Evolutionary conservation across 2,888 invertebrate species (phyloP), one percentile per base, ranked within the genome.

Genomic region (Bembecia ichneumoniformis): DNA sequence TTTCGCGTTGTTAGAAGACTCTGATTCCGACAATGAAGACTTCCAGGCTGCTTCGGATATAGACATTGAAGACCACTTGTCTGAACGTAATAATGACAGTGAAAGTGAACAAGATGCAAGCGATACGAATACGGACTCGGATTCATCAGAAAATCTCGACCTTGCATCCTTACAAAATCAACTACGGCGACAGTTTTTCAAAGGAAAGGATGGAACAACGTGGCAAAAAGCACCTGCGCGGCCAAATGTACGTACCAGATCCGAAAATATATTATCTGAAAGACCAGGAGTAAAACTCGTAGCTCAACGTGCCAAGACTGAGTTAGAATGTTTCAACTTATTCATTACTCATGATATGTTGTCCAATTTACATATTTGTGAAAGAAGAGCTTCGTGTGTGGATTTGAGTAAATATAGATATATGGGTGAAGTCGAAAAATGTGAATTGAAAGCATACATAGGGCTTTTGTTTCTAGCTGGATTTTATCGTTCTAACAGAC

Each of bases 371-470:
- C 47, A 15, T 13, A 34, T 35, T 34, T 3, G 15, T 11, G 47
- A 47, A 3, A 47, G 47, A 47, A 47, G 11, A 15, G 13, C 47
- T 47, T 28, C 47, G 11, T 35, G 35, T 47, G n/a, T 15, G 15
- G 35, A 47, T 47, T 15, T 47, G 35, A 13, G 9, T 10, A 47
- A 47, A 47, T 35, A 47, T 15, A 47, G 3, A 35, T 34, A 47
- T 47, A 47, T 47, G 47, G 34, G n/a, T 13, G 47, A 47, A 13
- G 13, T 47, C 13, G 15, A 28, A 10, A 5, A 34, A 15, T 13
- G 47, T 47, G 47, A 47, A 47, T 13, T 47, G 13, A 47, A 47
- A 47, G 47, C 47, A 34, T 47, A 13, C 55, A 58, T 46, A 51
- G 35, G 13, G 15, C 15, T 35, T 13, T 15, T 47, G 47, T 47